Evolutionary conservation across 2,113 vertebrate genomes (phyloP).

Genomic region (Apistogramma diplotaenia): DNA sequence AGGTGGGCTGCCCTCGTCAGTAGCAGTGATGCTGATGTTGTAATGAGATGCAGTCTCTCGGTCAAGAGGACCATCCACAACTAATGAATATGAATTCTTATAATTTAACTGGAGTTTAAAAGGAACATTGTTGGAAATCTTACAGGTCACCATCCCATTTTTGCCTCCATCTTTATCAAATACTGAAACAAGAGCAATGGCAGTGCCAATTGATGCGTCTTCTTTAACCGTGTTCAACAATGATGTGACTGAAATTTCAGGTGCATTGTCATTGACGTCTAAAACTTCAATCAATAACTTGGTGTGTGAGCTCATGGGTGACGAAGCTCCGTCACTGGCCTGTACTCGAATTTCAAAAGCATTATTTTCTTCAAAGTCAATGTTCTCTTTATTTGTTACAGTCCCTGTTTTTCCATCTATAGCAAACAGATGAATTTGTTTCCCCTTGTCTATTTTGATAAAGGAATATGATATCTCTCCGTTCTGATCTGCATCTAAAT

Average conservation of each 20-base stretch:
- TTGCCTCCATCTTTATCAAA: slow-evolving; percentile 81
- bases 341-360: slow-evolving; percentile 52
- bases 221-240: slow-evolving; percentile 78
- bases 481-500: slow-evolving; percentile 82
- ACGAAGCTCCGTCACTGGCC: slow-evolving; percentile 62
- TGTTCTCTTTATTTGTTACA: slow-evolving; percentile 50
- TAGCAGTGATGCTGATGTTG: not conserved
- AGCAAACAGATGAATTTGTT: slow-evolving; percentile 75
- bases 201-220: slow-evolving; percentile 75
- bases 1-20: not conserved
- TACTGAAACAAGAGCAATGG: slow-evolving; percentile 80
- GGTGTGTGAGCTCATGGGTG: slow-evolving; percentile 58
- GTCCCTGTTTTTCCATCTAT: slow-evolving; percentile 56
- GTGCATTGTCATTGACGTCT: slow-evolving; percentile 85
- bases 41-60: not conserved
- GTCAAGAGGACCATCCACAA: not conserved
- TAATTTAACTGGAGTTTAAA: slow-evolving; percentile 56
- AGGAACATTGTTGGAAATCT: slow-evolving; percentile 61
- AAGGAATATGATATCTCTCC: slow-evolving; percentile 82
- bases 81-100: not conserved
- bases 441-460: slow-evolving; percentile 62
- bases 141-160: slow-evolving; percentile 77
- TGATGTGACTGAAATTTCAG: slow-evolving; percentile 80
- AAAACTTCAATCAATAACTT: slow-evolving; percentile 83
- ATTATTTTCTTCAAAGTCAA: slow-evolving; percentile 71